Evolutionary conservation across 2,888 invertebrate genomes (phyloP).

Genomic region (Embidobia sp.): DNA sequence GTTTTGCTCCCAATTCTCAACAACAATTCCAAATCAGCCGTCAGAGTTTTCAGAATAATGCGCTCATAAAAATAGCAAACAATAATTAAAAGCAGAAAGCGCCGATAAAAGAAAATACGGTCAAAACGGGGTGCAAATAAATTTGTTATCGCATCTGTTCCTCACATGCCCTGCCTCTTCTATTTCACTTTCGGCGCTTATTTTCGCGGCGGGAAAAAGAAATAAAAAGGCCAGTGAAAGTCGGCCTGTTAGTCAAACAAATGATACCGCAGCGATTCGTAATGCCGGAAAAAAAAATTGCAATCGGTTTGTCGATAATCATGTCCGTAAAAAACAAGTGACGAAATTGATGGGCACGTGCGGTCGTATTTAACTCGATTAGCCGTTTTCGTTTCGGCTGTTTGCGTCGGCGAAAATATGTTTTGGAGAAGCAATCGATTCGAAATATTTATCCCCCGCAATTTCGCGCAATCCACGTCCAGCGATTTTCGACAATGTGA

Average conservation of each 20-base stretch:
- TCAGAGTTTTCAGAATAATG: too few relatives aligned
- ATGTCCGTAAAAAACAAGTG: slow-evolving; percentile 25
- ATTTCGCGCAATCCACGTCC: too few relatives aligned
- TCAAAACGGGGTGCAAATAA: not conserved
- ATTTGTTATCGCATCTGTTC: not conserved
- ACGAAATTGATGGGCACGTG: slow-evolving; percentile 22
- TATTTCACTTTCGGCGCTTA: slow-evolving; percentile 19
- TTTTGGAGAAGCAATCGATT: slow-evolving; percentile 15
- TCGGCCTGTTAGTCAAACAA: slow-evolving; percentile 30
- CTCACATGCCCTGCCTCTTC: not conserved
- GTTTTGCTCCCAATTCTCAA: too few relatives aligned
- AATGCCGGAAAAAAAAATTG: slow-evolving; percentile 22
- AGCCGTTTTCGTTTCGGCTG: slow-evolving; percentile 20
- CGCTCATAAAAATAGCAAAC: too few relatives aligned
- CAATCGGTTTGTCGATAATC: slow-evolving; percentile 32
- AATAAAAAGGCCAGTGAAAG: slow-evolving; percentile 28
- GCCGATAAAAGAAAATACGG: not conserved
- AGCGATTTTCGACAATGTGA: too few relatives aligned
- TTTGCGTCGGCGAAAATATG: slow-evolving; percentile 16
- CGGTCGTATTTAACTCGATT: slow-evolving; percentile 26
- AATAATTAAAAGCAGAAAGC: too few relatives aligned
- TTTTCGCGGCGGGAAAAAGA: not conserved
- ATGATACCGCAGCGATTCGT: slow-evolving; percentile 20
- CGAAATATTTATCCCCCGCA: not conserved
- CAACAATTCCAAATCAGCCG: too few relatives aligned